Base-by-base conservation (phyloP, 2,888 invertebrate genomes). In the Metallyticus violacea region DNA sequence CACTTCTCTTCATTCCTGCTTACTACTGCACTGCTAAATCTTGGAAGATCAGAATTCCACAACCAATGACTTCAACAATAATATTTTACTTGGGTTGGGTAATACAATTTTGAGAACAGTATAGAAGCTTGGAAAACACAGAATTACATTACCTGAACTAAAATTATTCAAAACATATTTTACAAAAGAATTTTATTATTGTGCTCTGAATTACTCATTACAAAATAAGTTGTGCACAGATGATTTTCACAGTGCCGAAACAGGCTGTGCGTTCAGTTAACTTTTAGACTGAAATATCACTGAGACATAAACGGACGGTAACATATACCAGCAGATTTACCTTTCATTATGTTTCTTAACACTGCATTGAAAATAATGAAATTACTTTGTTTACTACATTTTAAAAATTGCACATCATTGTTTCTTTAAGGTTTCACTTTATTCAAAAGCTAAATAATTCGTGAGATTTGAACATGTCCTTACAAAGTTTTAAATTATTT, bases 11-110 rank as follows among this genome's bases (percentile, higher is more conserved):
- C 79, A 79, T 87, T 81, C 76, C 80, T 79, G 77, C n/a, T 85
- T 26, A 79, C 77, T 78, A 85, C 78, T 77, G 28, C 78, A 78
- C 30, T 79, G 85, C 9, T 85, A 30, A 85, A 29, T 9, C 25
- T 77, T 7, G 81, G 81, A 80, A 81, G 81, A 81, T 81, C 81
- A 81, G 40, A 28, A 81, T 81, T 81, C 30, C 26, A 81, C 81
- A 81, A 81, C 81, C 28, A 26, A 30, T 26, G n/a, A 22, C 29
- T 15, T 40, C 5, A 25, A 62, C 15, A 62, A 62, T 62, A 9
- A 62, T 62, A 62, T 15, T 62, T 22, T 4, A 9, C 22, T 62
- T 62, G 22, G 40, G 40, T 0, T 62, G 7, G 40, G 40, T 62
- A 62, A 6, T 62, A 62, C 40, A 62, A 62, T 62, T 62, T 62